phyloP scores from a whole-genome alignment of 2,113 vertebrate genomes.

The Colossoma macropomum region DNA sequence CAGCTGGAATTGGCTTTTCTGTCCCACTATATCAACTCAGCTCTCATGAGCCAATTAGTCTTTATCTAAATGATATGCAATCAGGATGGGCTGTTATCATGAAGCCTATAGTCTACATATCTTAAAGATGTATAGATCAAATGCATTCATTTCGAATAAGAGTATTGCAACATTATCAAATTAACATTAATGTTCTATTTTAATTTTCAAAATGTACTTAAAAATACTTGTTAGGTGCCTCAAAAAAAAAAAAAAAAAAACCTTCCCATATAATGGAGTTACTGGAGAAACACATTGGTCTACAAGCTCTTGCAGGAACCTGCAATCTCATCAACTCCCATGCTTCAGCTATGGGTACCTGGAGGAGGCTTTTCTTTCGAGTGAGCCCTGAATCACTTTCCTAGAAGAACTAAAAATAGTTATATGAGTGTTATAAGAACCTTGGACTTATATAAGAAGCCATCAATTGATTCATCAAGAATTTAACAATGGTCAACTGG shows the following conservation, averaged over 20 bases:
- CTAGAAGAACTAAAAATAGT: neutral
- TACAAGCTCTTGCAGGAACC: no score
- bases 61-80: neutral
- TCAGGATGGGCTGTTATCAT: neutral
- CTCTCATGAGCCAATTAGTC: neutral
- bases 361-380: no score
- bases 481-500: neutral
- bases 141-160: neutral
- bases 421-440: neutral
- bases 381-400: no score
- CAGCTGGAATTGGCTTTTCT: neutral
- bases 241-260: no score
- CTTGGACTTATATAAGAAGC: neutral
- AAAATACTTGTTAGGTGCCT: no score
- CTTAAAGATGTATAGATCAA: neutral
- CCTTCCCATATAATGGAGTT: no score
- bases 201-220: no score
- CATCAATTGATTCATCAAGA: neutral
- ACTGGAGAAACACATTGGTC: no score
- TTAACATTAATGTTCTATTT: no score
- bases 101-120: neutral
- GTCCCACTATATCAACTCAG: neutral
- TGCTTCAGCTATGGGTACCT: no score
- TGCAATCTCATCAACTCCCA: no score
- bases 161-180: no score